phyloP scores from a whole-genome alignment of 2,888 invertebrate genomes.

The Drosophila algonquin region DNA sequence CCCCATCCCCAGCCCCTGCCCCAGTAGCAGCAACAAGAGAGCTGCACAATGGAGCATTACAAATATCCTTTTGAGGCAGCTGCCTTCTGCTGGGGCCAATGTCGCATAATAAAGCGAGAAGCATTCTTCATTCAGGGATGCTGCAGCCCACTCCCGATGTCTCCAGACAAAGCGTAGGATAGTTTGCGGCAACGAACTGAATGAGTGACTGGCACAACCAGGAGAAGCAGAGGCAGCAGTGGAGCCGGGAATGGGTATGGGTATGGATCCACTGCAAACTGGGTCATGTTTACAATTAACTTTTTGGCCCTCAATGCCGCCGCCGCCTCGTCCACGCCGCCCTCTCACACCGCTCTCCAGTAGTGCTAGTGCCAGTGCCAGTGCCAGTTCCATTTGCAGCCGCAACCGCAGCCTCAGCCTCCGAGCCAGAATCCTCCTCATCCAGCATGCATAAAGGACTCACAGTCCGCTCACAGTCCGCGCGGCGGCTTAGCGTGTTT shows the following conservation, averaged over 20 bases:
- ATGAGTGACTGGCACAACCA: constrained; percentile 34
- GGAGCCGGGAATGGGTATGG: constrained; percentile 19
- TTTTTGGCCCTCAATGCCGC: constrained; percentile 55
- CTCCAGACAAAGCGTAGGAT: constrained; percentile 41
- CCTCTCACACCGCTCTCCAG: background rate
- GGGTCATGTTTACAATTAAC: constrained; percentile 79
- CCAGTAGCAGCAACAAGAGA: constrained; percentile 23
- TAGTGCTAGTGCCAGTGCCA: background rate
- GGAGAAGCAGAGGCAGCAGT: background rate
- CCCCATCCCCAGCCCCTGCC: too few relatives aligned
- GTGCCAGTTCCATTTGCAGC: constrained; percentile 33
- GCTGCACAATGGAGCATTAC: constrained; percentile 67
- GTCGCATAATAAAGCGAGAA: constrained; percentile 63
- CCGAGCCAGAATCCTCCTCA: constrained; percentile 53
- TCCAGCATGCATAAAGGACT: constrained; percentile 71
- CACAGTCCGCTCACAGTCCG: constrained; percentile 22
- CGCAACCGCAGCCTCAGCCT: constrained; percentile 49
- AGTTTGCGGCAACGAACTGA: constrained; percentile 15
- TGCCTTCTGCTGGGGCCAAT: constrained; percentile 48
- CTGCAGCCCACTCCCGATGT: constrained; percentile 17
- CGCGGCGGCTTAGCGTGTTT: constrained; percentile 54
- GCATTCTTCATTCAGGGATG: constrained; percentile 65
- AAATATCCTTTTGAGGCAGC: constrained; percentile 65
- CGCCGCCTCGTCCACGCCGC: constrained; percentile 6
- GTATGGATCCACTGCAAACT: constrained; percentile 48